Conservation (phyloP, 2,888 invertebrate species). For the Bellardia bayeri region DNA sequence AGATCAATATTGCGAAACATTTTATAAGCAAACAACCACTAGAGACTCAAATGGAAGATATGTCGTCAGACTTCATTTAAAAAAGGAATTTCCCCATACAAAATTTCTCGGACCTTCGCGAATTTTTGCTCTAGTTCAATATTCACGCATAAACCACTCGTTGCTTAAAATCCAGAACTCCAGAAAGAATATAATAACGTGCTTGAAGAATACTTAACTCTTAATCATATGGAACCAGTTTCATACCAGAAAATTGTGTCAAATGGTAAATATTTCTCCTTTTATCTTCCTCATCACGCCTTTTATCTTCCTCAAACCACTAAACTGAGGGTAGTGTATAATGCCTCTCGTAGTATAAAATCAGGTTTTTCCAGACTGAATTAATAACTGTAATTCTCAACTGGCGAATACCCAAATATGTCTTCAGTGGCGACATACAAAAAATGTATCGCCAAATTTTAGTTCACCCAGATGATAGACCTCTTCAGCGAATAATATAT, state of each 20-base stretch:
- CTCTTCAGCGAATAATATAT: slow-evolving; percentile 1
- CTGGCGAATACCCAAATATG: not conserved
- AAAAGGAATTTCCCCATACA: not conserved
- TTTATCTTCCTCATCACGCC: slow-evolving; percentile 8
- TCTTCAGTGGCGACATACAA: not conserved
- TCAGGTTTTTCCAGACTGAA: not conserved
- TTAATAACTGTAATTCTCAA: slow-evolving; percentile 2
- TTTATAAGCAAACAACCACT: not conserved
- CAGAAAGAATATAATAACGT: not conserved
- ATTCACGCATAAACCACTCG: not conserved
- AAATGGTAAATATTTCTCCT: not conserved
- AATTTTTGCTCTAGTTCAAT: not conserved
- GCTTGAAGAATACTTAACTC: not conserved
- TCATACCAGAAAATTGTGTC: not conserved
- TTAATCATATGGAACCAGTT: not conserved
- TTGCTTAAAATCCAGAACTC: not conserved
- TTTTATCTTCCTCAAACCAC: too few species aligned
- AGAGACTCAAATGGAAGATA: too few species aligned
- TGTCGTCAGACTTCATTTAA: not conserved
- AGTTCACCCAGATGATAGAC: slow-evolving; percentile 2
- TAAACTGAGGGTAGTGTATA: not conserved
- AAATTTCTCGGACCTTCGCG: not conserved
- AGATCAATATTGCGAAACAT: not conserved
- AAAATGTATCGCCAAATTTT: slow-evolving; percentile 29
- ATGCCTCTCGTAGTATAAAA: not conserved